Percentiles rank a stretch among this genome's conserved stretches.
Conservation (phyloP, 2,888 invertebrate species). For the Parelbella ahira region DNA sequence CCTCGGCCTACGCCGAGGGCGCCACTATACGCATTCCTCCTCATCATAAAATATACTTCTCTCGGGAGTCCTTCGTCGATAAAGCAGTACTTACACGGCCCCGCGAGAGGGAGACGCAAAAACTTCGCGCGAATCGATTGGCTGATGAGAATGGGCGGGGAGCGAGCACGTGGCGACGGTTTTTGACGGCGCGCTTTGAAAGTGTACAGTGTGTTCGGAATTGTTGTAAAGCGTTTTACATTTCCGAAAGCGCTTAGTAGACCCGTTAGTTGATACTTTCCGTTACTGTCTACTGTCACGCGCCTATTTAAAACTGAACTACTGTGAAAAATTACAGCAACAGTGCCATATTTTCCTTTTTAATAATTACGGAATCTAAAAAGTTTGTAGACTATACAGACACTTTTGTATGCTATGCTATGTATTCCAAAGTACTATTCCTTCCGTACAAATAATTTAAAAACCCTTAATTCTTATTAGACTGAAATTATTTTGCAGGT, state of each 20-base stretch:
- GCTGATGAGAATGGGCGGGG: constrained; percentile 69
- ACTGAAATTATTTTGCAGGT: no score
- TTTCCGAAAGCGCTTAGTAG: constrained; percentile 44
- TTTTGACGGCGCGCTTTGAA: constrained; percentile 49
- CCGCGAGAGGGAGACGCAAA: constrained; percentile 53
- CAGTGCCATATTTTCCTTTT: no score
- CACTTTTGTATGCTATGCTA: no score
- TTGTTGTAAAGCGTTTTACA: constrained; percentile 51
- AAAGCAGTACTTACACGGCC: constrained; percentile 49
- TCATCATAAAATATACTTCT: constrained; percentile 40
- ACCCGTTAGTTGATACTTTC: constrained; percentile 34
- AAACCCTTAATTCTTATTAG: no score
- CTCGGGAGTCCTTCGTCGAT: constrained; percentile 55
- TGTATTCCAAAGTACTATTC: no score
- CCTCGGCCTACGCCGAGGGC: constrained; percentile 45
- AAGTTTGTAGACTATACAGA: no score
- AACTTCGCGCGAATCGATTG: constrained; percentile 68
- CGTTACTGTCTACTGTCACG: no score
- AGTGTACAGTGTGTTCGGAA: constrained; percentile 47
- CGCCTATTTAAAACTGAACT: no score
- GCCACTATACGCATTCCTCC: constrained; percentile 50
- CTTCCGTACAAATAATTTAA: no score
- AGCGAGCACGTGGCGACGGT: constrained; percentile 65
- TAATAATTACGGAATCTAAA: no score
- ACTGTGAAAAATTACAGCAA: no score